Conservation (phyloP, 2,888 invertebrate species). For the Epistrophella euchroma region DNA sequence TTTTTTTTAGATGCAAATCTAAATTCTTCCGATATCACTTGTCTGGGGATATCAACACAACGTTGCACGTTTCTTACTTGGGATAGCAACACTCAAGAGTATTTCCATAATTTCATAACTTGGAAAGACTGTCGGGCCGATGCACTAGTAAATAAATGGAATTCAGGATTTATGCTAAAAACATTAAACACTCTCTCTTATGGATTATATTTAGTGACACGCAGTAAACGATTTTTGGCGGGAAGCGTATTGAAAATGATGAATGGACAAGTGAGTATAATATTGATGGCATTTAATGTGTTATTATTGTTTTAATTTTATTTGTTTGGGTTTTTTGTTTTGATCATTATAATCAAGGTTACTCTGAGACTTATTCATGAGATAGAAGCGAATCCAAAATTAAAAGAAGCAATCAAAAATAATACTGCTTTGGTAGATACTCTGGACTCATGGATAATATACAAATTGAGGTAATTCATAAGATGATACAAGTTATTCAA, state of each 20-base stretch:
- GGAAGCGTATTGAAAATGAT: slow-evolving; percentile 93
- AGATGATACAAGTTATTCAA: not conserved
- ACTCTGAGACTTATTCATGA: slow-evolving; percentile 92
- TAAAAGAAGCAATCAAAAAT: slow-evolving; percentile 87
- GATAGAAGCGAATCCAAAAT: slow-evolving; percentile 88
- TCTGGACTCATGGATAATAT: slow-evolving; percentile 96
- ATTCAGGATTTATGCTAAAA: slow-evolving; percentile 89
- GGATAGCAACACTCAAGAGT: slow-evolving; percentile 90
- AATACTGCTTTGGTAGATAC: slow-evolving; percentile 92
- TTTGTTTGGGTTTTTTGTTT: slow-evolving; percentile 50
- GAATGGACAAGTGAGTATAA: slow-evolving; percentile 89
- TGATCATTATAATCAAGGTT: slow-evolving; percentile 85
- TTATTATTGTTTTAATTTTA: slow-evolving; percentile 27
- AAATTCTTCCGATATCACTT: slow-evolving; percentile 87
- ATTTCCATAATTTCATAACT: slow-evolving; percentile 93
- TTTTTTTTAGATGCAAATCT: slow-evolving; percentile 88
- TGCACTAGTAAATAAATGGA: slow-evolving; percentile 90
- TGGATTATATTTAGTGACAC: slow-evolving; percentile 89
- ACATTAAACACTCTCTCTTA: slow-evolving; percentile 84
- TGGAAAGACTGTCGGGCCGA: slow-evolving; percentile 95
- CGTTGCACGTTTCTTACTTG: slow-evolving; percentile 93
- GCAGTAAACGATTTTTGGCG: slow-evolving; percentile 92
- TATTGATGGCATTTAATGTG: not conserved
- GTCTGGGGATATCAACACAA: slow-evolving; percentile 93
- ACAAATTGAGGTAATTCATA: slow-evolving; percentile 88